Evolutionary conservation across 2,888 invertebrate genomes (phyloP).

Genomic region (Eumacrocentrus americanus): DNA sequence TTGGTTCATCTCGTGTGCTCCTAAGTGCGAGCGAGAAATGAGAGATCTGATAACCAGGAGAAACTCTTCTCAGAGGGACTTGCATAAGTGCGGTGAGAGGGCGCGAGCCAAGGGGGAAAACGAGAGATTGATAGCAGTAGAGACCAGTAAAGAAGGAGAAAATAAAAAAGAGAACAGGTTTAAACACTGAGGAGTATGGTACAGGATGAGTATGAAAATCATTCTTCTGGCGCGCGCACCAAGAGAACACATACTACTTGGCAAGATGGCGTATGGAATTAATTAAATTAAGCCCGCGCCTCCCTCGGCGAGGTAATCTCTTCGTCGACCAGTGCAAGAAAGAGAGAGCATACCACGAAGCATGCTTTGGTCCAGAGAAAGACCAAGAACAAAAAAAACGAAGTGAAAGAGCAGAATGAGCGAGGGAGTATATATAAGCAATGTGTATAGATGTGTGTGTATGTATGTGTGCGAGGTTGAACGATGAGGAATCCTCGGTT

Average conservation of each 20-base stretch:
- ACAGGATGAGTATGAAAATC: conserved; percentile 53
- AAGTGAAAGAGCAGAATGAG: conserved; percentile 31
- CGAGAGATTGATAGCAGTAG: conserved; percentile 25
- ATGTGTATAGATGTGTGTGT: too few species aligned
- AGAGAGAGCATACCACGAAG: conserved; percentile 18
- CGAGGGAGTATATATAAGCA: conserved; percentile 12
- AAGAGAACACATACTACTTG: conserved; percentile 51
- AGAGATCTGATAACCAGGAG: conserved; percentile 54
- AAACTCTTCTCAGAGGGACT: too few species aligned
- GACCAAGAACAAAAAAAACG: conserved; percentile 32
- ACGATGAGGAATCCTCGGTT: conserved; percentile 50
- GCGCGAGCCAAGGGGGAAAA: conserved; percentile 25
- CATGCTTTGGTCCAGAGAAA: conserved; percentile 23
- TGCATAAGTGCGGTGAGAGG: too few species aligned
- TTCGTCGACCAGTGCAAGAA: conserved; percentile 26
- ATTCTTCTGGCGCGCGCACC: conserved; percentile 42
- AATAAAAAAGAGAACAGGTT: conserved; percentile 26
- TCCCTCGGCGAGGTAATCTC: conserved; percentile 50
- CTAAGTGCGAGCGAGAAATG: conserved; percentile 43
- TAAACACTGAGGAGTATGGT: too few species aligned
- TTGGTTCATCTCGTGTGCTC: background rate
- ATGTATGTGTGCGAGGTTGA: conserved; percentile 27
- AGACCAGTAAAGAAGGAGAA: background rate
- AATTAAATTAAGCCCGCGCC: conserved; percentile 59
- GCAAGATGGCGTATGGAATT: conserved; percentile 59